These are phyloP conservation scores for Poeciliopsis gracilis DNA, from an alignment of 2,797 vertebrate genomes.

Conservation along the genomic window DNA sequence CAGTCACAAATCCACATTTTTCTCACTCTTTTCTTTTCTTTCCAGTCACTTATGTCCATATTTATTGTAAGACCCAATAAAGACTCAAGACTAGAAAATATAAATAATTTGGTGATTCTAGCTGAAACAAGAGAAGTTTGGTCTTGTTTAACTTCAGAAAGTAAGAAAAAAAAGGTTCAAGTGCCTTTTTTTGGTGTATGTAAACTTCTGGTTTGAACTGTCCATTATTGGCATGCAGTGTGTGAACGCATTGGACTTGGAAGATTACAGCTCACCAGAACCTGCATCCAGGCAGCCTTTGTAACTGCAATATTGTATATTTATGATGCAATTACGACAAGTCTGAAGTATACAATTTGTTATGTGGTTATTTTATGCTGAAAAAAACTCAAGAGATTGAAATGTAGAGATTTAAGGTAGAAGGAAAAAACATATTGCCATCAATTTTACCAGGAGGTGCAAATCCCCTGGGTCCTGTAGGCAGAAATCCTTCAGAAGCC, in stretches of 20 bases:
- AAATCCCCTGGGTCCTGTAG: slow-evolving; percentile 76
- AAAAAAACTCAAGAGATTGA: neutral
- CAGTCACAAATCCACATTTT: neutral
- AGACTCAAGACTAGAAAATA: neutral
- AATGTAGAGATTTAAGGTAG: neutral
- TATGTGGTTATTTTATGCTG: neutral
- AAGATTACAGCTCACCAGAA: neutral
- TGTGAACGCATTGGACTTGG: neutral
- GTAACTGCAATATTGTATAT: neutral
- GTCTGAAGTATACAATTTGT: neutral
- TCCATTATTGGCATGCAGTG: neutral
- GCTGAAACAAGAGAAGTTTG: neutral
- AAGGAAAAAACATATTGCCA: neutral
- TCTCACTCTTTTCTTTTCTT: neutral
- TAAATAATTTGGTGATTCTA: neutral
- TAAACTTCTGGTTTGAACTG: neutral
- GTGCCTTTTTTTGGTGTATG: neutral
- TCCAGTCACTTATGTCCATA: neutral
- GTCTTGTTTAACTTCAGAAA: neutral
- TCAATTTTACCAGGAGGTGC: slow-evolving; percentile 54
- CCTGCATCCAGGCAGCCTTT: neutral
- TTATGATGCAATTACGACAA: neutral
- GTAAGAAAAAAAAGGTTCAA: neutral
- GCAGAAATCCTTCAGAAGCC: slow-evolving; percentile 81
- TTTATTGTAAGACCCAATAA: too few species aligned